Base-by-base conservation (phyloP, 2,113 vertebrate species). In the Crotophaga sulcirostris region DNA sequence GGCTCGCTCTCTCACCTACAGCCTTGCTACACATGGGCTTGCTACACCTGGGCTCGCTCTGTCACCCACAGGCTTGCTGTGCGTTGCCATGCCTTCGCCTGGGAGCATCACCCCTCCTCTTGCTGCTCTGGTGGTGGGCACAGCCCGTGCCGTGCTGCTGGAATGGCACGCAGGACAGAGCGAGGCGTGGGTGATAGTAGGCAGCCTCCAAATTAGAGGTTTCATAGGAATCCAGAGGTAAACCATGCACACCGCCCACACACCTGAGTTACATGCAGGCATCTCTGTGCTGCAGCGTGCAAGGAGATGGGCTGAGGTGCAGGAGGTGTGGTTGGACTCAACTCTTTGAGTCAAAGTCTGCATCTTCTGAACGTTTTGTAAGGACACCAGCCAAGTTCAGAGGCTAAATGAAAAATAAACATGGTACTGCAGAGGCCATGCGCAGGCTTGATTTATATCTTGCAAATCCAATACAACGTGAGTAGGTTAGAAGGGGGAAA, bases 231-330 rank as follows among this genome's bases (percentile, higher is more conserved):
- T 36, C 10, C 13, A 15, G 47, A 34, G 16, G 1, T 14, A 7
- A 85, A 75, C 16, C 24, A 5, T 19, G 42, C 12, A 21, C 45
- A 4, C 11, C 15, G 34, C 21, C 21, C 28, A 7, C 0, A 0
- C 16, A 3, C 24, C 1, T 12, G 2, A 2, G 38, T 47, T 10
- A 6, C 20, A 2, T 14, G 0, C 16, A 3, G 33, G 16, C 9
- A 0, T 34, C 55, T 33, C 34, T 5, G 15, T 3, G 26, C 13
- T 28, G n/a, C 33, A 8, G 40, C 2, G 3, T 38, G 51, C 23
- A 2, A 16, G 60, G 14, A 55, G 60, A 16, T 13, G 49, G 1
- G 1, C 24, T 11, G n/a, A 28, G 40, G 36, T n/a, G 10, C 1
- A 4, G n/a, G 21, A 34, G 42, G n/a, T 59, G 7, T 29, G 67